A percentile compares a stretch with the other conserved stretches of the same genome.
phyloP scores from a whole-genome alignment of 2,113 vertebrate species.

The Mesocricetus auratus region DNA sequence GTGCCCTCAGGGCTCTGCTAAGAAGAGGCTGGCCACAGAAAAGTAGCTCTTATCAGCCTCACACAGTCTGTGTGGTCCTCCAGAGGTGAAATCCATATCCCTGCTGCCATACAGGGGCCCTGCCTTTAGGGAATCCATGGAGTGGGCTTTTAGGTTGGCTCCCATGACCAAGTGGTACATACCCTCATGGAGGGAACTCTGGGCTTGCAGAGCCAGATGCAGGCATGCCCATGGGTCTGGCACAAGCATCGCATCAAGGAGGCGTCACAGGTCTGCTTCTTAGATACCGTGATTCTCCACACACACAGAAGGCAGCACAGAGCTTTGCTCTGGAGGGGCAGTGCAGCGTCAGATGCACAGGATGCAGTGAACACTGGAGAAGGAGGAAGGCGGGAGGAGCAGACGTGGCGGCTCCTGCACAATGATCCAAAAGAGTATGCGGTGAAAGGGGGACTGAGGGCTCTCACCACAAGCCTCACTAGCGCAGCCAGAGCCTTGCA shows the following conservation, averaged over 20 bases:
- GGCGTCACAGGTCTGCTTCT: background rate
- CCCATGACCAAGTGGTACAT: background rate
- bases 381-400: background rate
- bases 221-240: background rate
- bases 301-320: background rate
- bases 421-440: background rate
- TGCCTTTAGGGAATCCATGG: background rate
- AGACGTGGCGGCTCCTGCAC: background rate
- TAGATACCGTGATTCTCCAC: conserved; percentile 4
- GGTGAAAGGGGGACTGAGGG: background rate
- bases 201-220: background rate
- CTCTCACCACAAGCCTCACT: background rate
- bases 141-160: background rate
- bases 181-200: background rate
- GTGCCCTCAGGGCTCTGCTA: background rate
- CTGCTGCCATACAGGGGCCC: background rate
- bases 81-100: background rate
- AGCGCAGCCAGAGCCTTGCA: background rate
- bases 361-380: background rate
- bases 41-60: background rate
- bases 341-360: background rate
- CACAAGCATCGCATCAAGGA: rapidly evolving
- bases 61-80: background rate
- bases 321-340: background rate
- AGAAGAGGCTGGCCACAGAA: background rate